Conservation (phyloP, 2,888 invertebrate genomes). For the Meganola albula region DNA sequence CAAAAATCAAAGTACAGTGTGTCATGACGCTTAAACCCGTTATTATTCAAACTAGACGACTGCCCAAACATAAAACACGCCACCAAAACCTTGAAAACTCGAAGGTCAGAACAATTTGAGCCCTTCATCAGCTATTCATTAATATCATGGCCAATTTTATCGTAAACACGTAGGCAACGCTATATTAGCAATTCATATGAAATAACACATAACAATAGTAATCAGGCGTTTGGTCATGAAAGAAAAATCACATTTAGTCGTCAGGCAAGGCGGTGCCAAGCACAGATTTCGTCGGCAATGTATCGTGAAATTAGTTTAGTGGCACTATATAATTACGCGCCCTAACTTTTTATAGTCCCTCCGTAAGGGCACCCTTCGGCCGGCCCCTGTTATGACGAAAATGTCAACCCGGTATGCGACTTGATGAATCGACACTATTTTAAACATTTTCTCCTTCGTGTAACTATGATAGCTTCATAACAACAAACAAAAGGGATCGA, state of each 20-base stretch:
- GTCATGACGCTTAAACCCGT: constrained; percentile 19
- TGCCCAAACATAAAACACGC: constrained; percentile 23
- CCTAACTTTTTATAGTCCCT: constrained; percentile 70
- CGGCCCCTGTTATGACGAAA: constrained; percentile 69
- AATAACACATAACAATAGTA: constrained; percentile 72
- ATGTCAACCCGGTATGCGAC: constrained; percentile 71
- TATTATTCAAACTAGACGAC: constrained; percentile 29
- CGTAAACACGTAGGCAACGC: constrained; percentile 40
- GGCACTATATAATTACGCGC: constrained; percentile 76
- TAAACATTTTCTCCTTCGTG: constrained; percentile 51
- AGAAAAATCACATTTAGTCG: constrained; percentile 67
- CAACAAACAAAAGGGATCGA: constrained; percentile 13
- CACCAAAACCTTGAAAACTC: constrained; percentile 37
- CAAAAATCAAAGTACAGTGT: constrained; percentile 14
- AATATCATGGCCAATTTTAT: constrained; percentile 44
- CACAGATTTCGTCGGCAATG: constrained; percentile 76
- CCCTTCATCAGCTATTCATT: constrained; percentile 53
- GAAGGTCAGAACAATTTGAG: constrained; percentile 44
- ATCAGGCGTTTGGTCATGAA: constrained; percentile 63
- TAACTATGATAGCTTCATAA: constrained; percentile 33
- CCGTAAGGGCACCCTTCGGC: constrained; percentile 29
- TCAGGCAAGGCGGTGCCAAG: constrained; percentile 70
- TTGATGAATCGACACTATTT: constrained; percentile 76
- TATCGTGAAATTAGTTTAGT: constrained; percentile 79
- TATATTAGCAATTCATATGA: constrained; percentile 69